These are phyloP conservation scores for Lemur catta DNA, from an alignment of 2,797 vertebrate species.

Conservation along the genomic window DNA sequence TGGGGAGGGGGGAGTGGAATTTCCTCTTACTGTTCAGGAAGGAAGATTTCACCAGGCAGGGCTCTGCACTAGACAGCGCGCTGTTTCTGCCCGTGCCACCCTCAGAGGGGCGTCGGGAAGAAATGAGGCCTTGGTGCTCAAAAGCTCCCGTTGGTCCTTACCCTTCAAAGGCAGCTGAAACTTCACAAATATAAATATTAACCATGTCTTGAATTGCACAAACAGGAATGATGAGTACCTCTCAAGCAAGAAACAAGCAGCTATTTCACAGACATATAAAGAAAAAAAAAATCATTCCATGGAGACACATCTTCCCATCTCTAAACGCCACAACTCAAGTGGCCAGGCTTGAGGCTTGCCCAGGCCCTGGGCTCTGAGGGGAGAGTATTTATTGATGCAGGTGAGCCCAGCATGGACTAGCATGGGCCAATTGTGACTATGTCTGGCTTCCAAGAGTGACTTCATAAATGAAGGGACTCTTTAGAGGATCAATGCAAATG, in stretches of 20 bases:
- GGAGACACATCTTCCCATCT: neutral
- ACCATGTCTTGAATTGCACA: neutral
- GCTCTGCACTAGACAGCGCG: neutral
- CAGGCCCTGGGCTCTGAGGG: neutral
- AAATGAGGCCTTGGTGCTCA: neutral
- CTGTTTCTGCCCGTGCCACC: neutral
- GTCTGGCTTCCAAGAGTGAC: neutral
- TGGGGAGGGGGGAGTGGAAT: neutral
- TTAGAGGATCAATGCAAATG: neutral
- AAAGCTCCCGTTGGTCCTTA: neutral
- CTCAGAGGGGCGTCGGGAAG: neutral
- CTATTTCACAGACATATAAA: neutral
- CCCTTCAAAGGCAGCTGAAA: neutral
- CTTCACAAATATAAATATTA: neutral
- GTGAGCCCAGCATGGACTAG: neutral
- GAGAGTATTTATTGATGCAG: neutral
- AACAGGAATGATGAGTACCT: neutral
- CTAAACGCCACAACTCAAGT: neutral
- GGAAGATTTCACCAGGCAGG: neutral
- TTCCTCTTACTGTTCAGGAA: conserved; percentile 35
- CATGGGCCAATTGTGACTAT: neutral
- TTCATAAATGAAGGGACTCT: neutral
- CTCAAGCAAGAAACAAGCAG: neutral
- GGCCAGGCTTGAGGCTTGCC: neutral
- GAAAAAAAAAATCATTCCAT: neutral